Conservation (phyloP, 2,888 invertebrate genomes). For the Lissocephala sabroskyi region DNA sequence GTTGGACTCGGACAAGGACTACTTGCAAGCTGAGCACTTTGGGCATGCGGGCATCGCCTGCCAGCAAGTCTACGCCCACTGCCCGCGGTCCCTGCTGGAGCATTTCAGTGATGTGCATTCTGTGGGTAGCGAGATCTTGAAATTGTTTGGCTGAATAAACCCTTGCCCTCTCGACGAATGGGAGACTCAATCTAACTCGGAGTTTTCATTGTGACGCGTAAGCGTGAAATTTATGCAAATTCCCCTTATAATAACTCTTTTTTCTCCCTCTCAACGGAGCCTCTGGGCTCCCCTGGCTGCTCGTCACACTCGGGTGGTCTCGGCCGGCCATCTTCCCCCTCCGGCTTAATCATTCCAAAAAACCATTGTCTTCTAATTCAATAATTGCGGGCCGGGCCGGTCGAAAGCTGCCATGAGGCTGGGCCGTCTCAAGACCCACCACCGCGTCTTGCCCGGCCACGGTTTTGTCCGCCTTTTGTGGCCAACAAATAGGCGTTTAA, state of each 20-base stretch:
- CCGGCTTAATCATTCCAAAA: slow-evolving; percentile 26
- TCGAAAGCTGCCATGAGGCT: slow-evolving; percentile 48
- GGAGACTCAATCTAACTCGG: background rate
- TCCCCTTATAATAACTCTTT: slow-evolving; percentile 63
- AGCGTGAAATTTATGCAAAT: slow-evolving; percentile 65
- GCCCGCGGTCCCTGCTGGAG: slow-evolving; percentile 61
- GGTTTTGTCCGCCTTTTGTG: slow-evolving; percentile 11
- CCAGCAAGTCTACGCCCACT: slow-evolving; percentile 57
- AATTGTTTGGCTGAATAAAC: slow-evolving; percentile 26
- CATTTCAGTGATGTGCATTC: slow-evolving; percentile 59
- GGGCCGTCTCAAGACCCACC: slow-evolving; percentile 36
- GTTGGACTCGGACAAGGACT: slow-evolving; percentile 80
- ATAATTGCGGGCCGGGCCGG: slow-evolving; percentile 51
- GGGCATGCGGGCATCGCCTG: slow-evolving; percentile 74
- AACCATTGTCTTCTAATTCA: slow-evolving; percentile 56
- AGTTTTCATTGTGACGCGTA: slow-evolving; percentile 26
- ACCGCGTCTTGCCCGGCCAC: slow-evolving; percentile 2
- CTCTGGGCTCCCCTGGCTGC: slow-evolving; percentile 21
- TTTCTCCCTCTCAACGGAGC: slow-evolving; percentile 46
- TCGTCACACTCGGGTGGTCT: slow-evolving; percentile 60
- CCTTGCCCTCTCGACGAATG: background rate
- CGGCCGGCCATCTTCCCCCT: slow-evolving; percentile 38
- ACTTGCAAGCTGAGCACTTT: slow-evolving; percentile 80
- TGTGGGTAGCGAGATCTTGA: slow-evolving; percentile 34
- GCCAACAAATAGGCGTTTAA: slow-evolving; percentile 60